Evolutionary conservation across 2,888 invertebrate genomes (phyloP).

Genomic region (Proisotoma minuta): DNA sequence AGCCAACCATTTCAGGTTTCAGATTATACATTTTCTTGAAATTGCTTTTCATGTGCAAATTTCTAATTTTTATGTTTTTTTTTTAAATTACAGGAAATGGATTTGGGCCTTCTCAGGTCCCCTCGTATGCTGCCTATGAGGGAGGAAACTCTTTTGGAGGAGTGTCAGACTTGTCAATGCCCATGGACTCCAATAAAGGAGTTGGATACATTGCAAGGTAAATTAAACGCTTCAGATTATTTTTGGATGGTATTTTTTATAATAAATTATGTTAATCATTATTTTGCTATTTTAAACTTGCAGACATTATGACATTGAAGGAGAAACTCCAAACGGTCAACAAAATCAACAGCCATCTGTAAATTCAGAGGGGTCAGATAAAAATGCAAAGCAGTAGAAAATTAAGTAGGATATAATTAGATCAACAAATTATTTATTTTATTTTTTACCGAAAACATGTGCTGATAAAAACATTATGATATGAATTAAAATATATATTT

Average conservation of each 20-base stretch:
- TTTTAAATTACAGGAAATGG: slow-evolving; percentile 5
- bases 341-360: too few species aligned
- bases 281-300: neutral
- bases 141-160: neutral
- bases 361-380: neutral
- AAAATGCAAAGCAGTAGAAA: neutral
- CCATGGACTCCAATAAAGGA: neutral
- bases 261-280: neutral
- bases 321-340: neutral
- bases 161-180: slow-evolving; percentile 4
- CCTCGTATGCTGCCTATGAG: slow-evolving; percentile 8
- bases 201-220: neutral
- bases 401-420: too few species aligned
- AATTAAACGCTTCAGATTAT: neutral
- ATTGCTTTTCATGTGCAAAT: neutral
- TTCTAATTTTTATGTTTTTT: neutral
- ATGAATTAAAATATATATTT: too few species aligned
- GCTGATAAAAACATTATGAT: too few species aligned
- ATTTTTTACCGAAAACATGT: too few species aligned
- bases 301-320: neutral
- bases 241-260: too few species aligned
- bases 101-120: neutral
- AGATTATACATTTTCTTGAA: neutral
- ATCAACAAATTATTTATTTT: too few species aligned
- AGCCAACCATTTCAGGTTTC: slow-evolving; percentile 2